Evolutionary conservation across 1,140 invertebrate species (phyloP).

Genomic region (Mya arenaria): DNA sequence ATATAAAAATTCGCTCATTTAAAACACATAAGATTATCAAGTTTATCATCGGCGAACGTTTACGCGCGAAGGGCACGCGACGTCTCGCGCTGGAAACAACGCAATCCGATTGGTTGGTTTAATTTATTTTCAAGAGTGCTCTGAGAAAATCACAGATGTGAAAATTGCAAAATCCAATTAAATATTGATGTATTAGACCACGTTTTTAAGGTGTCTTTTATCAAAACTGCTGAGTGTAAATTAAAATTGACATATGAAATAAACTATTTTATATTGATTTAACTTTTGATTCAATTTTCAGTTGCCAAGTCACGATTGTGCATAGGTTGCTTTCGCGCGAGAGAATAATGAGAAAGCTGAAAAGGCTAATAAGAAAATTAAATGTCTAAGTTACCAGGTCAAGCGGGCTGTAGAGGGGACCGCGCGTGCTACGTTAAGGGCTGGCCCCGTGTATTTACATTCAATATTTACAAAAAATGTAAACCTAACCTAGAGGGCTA

Average conservation of each 20-base stretch:
- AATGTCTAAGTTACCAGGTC: not conserved
- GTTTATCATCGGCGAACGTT: not conserved
- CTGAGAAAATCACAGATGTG: constrained; percentile 46
- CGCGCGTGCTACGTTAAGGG: too few species aligned
- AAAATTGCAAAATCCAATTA: constrained; percentile 44
- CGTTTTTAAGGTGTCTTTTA: constrained; percentile 21
- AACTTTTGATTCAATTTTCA: not conserved
- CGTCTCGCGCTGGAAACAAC: constrained; percentile 36
- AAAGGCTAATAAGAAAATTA: not conserved
- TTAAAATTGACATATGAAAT: not conserved
- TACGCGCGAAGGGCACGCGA: constrained; percentile 41
- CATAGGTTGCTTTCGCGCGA: constrained; percentile 25
- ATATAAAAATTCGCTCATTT: not conserved
- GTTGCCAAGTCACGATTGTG: constrained; percentile 16
- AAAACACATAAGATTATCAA: constrained; percentile 6
- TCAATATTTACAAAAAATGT: constrained; percentile 44
- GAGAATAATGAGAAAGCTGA: not conserved
- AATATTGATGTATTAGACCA: constrained; percentile 18
- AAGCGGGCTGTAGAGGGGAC: too few species aligned
- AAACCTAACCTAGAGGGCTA: not conserved
- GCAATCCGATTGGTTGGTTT: constrained; percentile 39
- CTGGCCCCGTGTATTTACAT: constrained; percentile 13
- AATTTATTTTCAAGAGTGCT: constrained; percentile 4
- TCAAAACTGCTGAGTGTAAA: not conserved
- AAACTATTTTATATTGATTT: not conserved